Conservation (phyloP, 2,797 vertebrate species). For the Carcharodon carcharias region DNA sequence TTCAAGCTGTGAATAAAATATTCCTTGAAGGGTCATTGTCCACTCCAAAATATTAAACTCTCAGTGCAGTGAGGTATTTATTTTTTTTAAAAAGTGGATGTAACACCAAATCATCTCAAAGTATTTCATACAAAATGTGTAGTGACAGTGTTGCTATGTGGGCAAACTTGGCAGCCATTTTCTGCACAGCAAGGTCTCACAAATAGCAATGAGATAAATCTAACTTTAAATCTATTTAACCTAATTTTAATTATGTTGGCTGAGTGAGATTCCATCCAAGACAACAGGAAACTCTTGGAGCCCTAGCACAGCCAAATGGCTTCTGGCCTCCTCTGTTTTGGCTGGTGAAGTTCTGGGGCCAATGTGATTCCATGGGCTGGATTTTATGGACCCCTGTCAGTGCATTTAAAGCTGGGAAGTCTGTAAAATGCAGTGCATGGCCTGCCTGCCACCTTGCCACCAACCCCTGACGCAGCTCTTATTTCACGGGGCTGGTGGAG, state of each 20-base stretch:
- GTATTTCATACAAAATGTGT: neutral
- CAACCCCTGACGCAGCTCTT: no score
- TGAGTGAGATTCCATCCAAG: neutral
- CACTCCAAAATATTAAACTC: neutral
- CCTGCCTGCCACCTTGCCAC: no score
- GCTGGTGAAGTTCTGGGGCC: neutral
- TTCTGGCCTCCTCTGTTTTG: neutral
- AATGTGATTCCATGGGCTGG: neutral
- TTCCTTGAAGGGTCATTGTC: neutral
- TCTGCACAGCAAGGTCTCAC: neutral
- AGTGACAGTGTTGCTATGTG: no score
- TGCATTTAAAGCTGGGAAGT: no score
- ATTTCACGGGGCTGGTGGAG: no score
- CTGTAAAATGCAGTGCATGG: no score
- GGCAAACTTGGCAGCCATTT: neutral
- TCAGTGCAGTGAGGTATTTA: neutral
- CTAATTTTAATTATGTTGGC: neutral
- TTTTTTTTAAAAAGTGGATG: neutral
- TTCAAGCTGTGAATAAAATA: neutral
- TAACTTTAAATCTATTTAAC: neutral
- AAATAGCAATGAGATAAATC: neutral
- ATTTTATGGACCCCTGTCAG: no score
- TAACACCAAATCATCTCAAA: neutral
- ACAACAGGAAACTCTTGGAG: neutral
- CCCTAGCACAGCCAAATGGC: neutral